Base-by-base conservation (phyloP, 2,797 vertebrate genomes). In the Zenarchopterus dispar region DNA sequence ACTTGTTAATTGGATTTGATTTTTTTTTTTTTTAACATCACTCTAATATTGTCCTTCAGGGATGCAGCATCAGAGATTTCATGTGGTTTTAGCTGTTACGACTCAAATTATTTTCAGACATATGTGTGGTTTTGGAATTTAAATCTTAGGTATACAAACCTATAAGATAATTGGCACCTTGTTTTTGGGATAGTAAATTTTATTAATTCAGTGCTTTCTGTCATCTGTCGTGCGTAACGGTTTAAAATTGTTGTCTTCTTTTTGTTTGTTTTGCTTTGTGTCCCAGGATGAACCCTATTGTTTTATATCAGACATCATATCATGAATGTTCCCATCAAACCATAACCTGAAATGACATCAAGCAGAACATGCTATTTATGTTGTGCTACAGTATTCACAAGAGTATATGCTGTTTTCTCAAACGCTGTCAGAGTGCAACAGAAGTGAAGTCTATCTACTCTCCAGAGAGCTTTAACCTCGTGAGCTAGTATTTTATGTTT, bases 401-500 rank as follows among this genome's bases (percentile, higher is more conserved):
- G 15, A 56, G 17, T 60, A 55, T 22, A 4, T 23, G 19, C 5
- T 47, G 44, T n/a, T 22, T 63, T 58, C 41, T 10, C 4, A 48
- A 57, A 17, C 19, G 13, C 15, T 18, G 33, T 26, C 17, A 42
- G 13, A 50, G 18, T 36, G 17, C 56, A 33, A 43, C 0, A 1
- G 2, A 58, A 49, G 17, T 23, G 16, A 58, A 13, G n/a, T 33
- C 0, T 6, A 3, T 50, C 5, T 39, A 2, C 3, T 64, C 72
- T 75, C 60, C 42, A 44, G 28, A 24, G 56, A 8, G 31, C 26
- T 65, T 69, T 80, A 71, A 80, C 80, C 80, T 84, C 42, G 57
- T 23, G 19, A 54, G 52, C 60, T 66, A 55, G 62, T 74, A 75
- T 73, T 81, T 81, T 47, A 71, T 70, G 62, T 59, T 17, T 85